Conservation (phyloP, 2,797 vertebrate genomes). For the Enteromius treurensis region DNA sequence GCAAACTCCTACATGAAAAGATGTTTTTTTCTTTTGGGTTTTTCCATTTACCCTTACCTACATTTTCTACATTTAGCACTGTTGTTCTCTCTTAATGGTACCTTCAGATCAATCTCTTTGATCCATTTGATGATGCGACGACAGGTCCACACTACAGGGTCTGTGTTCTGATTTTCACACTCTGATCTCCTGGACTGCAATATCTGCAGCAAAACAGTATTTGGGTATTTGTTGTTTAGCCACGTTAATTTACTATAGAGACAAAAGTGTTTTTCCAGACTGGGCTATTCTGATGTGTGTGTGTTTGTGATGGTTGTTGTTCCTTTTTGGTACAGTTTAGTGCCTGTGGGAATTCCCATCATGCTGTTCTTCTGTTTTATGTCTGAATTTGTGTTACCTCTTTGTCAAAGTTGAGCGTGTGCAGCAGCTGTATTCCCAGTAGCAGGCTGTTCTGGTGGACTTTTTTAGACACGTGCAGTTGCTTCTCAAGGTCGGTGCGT, state of each 20-base stretch:
- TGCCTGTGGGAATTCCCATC: background rate
- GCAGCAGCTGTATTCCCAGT: constrained; percentile 84
- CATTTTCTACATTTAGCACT: background rate
- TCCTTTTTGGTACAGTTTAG: background rate
- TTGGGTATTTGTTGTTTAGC: background rate
- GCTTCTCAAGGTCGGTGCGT: constrained; percentile 83
- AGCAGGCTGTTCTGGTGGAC: constrained; percentile 87
- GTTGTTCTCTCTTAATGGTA: constrained; percentile 54
- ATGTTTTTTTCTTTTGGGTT: background rate
- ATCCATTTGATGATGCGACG: constrained; percentile 88
- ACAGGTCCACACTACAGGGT: constrained; percentile 86
- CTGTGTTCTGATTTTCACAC: constrained; percentile 83
- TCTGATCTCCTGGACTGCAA: constrained; percentile 82
- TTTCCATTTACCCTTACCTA: background rate
- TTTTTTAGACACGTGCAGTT: constrained; percentile 81
- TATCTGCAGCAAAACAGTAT: constrained; percentile 65
- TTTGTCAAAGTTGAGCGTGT: constrained; percentile 84
- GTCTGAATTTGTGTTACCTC: constrained; percentile 72
- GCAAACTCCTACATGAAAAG: constrained; percentile 80
- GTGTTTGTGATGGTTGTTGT: constrained; percentile 9
- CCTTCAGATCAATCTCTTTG: constrained; percentile 87
- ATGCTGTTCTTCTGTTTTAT: background rate
- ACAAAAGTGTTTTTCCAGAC: background rate
- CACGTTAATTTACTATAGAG: background rate
- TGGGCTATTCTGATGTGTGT: constrained; percentile 11